A percentile compares a stretch with the other conserved stretches of the same genome.
These are phyloP conservation scores for Lampris megalopsis DNA, from an alignment of 2,113 vertebrate genomes.

Conservation along the genomic window DNA sequence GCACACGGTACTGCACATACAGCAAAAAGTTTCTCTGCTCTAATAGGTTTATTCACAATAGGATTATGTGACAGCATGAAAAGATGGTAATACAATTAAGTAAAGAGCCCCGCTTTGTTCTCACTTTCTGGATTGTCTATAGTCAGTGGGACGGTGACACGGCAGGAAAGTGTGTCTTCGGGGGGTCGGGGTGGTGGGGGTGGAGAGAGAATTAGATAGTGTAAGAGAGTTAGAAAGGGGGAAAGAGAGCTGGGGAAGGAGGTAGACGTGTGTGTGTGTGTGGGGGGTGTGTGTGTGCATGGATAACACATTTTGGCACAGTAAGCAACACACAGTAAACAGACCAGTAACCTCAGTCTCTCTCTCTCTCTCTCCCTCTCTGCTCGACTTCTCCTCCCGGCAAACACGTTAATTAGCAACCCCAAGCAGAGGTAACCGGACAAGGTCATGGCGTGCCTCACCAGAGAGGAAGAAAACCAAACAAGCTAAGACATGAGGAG, in stretches of 20 bases:
- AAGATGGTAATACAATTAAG: not conserved
- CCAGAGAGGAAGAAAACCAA: conserved; percentile 7
- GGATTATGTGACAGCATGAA: not conserved
- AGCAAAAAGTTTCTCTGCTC: not conserved
- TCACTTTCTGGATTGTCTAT: not conserved
- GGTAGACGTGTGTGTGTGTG: no score
- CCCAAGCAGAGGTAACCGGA: conserved; percentile 28
- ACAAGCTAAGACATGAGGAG: no score
- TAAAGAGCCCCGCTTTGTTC: not conserved
- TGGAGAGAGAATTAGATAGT: no score
- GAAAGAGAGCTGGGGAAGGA: no score
- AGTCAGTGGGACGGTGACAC: conserved; percentile 20
- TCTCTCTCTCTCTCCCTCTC: no score
- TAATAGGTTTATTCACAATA: not conserved
- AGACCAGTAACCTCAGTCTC: conserved; percentile 28
- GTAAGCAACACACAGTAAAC: conserved; percentile 31
- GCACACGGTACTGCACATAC: no score
- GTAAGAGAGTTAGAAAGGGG: not conserved
- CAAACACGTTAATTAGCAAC: conserved; percentile 50
- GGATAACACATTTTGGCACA: not conserved
- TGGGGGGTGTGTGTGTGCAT: no score
- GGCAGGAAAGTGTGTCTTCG: conserved; percentile 9
- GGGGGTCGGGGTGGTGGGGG: no score
- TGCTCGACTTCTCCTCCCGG: no score
- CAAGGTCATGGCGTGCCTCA: conserved; percentile 18